Evolutionary conservation across 2,888 invertebrate genomes (phyloP), one percentile per base, ranked within the genome.

Genomic region (Athripsodes cinereus): DNA sequence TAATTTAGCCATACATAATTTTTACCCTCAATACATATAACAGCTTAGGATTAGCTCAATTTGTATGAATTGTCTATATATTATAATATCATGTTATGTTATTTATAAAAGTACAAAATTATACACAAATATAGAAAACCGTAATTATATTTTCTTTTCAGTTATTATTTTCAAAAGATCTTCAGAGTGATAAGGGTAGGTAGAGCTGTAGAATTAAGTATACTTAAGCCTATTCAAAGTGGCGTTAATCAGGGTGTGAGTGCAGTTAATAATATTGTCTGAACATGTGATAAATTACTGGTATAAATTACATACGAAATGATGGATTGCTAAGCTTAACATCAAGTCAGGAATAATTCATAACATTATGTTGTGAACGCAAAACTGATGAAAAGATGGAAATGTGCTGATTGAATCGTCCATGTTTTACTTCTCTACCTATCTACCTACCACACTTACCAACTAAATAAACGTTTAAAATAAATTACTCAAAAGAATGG

Each of bases 281-380:
- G 58, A 44, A 22, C 49, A 53, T 35, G 53, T 62, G 62, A 62
- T 62, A 58, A 58, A 62, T 62, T 57, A 52, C 58, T 18, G 52
- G 54, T 60, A 62, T 60, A 62, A 60, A 62, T 62, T 62, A 60
- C 62, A 60, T 58, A 58, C 51, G 56, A 53, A 35, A 53, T 62
- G 62, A 62, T 62, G 60, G 57, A 62, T 62, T 58, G 31, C 35
- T 44, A 26, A 55, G 22, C 52, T 57, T 58, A 58, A 60, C 60
- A 58, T 51, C 26, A 40, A 22, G 10, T 50, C 50, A 40, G n/a
- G 13, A 40, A 40, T 40, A 40, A 40, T 40, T n/a, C 40, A 40
- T 40, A n/a, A 3, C n/a, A n/a, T 8, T 40, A 16, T 40, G 40
- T 40, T 40, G 26, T 26, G 44, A 47, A 21, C 22, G 47, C 46